phyloP scores from a whole-genome alignment of 2,888 invertebrate genomes.

The Heterodera filipjevi region DNA sequence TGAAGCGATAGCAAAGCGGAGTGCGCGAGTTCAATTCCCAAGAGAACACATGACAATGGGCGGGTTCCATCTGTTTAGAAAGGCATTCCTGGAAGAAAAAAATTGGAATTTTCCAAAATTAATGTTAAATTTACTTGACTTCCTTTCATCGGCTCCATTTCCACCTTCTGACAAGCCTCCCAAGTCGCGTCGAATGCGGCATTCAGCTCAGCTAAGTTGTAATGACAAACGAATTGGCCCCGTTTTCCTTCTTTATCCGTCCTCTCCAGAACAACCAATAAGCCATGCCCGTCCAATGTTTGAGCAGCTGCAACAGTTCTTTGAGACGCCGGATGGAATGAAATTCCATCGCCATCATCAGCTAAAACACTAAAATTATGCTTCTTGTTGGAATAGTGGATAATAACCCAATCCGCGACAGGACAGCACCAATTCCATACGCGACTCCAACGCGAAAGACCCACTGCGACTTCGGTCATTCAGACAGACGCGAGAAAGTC shows the following conservation, averaged over 20 bases:
- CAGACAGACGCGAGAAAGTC: conserved; percentile 44
- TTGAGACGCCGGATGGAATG: neutral
- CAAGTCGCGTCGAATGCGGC: conserved; percentile 41
- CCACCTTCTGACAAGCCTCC: conserved; percentile 40
- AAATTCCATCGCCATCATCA: neutral
- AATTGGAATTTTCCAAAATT: neutral
- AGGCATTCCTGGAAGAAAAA: conserved; percentile 22
- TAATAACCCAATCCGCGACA: conserved; percentile 36
- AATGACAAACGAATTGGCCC: conserved; percentile 38
- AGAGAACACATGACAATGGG: conserved; percentile 35
- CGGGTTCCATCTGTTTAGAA: neutral
- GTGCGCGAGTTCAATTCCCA: conserved; percentile 29
- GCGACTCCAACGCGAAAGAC: conserved; percentile 36
- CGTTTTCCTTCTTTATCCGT: neutral
- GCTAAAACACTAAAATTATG: neutral
- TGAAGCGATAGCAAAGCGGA: conserved; percentile 43
- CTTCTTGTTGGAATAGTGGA: neutral
- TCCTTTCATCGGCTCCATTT: neutral
- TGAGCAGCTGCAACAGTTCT: conserved; percentile 12
- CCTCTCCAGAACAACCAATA: conserved; percentile 30
- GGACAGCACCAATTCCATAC: conserved; percentile 43
- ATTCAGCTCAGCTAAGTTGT: conserved; percentile 37
- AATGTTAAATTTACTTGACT: conserved; percentile 18
- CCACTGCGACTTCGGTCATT: conserved; percentile 35
- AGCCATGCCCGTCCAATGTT: conserved; percentile 14